Base-by-base conservation (phyloP, 2,888 invertebrate species). In the Myopa testacea region DNA sequence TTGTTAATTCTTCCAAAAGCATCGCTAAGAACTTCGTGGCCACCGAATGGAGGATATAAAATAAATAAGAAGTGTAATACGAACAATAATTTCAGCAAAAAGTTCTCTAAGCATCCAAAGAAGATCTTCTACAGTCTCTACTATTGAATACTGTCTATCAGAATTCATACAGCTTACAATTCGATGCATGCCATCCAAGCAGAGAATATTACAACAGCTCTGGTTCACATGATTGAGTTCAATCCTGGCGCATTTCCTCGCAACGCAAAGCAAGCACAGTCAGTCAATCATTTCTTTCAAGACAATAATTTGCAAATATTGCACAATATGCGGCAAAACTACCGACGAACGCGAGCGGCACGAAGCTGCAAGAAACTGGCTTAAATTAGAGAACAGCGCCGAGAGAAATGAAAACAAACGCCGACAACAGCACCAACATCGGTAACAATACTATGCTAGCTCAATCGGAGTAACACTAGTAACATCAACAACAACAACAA, bases 261-360 rank as follows among this genome's bases (percentile, higher is more conserved):
- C n/a, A n/a, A n/a, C n/a, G n/a, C 10, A n/a, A 6, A 55, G 10
- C 45, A 3, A 55, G 14, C 55, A n/a, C 55, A 55, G 16, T 55
- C 55, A 55, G 16, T 55, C 55, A 55, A 26, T 62, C 19, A 62
- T 62, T 62, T 62, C 34, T 26, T 62, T n/a, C n/a, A 62, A 65
- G 65, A 65, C 34, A 38, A 34, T 65, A 5, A 34, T 62, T 62
- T 62, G 62, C 62, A 26, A 62, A 62, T n/a, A 62, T 62, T 62
- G 26, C 62, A 62, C 26, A 62, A 62, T 62, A 26, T 10, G 10
- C 2, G 7, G 10, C 7, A 45, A 45, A 14, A 55, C 55, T n/a
- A 12, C 4, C 55, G 14, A 55, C 55, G 16, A 5, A 55, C 16
- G 10, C n/a, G 16, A 4, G 55, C 55, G 2, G n/a, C n/a, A 55